Evolutionary conservation across 2,113 vertebrate species (phyloP).

Genomic region (Lampris incognitus): DNA sequence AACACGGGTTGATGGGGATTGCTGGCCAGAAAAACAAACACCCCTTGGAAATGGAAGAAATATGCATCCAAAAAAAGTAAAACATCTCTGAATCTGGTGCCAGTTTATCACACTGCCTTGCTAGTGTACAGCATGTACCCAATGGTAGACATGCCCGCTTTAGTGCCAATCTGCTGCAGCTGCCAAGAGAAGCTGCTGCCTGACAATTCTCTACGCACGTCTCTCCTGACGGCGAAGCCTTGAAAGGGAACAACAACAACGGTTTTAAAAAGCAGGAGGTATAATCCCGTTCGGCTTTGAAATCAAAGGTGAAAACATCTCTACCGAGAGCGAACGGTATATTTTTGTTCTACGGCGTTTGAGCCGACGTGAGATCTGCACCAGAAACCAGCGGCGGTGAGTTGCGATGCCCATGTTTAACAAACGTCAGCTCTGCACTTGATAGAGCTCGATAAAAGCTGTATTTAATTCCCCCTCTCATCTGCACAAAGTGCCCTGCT

Average conservation of each 20-base stretch:
- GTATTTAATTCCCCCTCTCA: background rate
- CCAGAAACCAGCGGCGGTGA: background rate
- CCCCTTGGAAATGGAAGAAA: background rate
- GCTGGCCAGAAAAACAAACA: too few relatives aligned
- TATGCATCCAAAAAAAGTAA: background rate
- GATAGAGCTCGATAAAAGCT: slow-evolving; percentile 1
- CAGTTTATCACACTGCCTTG: background rate
- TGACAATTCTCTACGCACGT: slow-evolving; percentile 22
- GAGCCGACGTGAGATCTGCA: background rate
- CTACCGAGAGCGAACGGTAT: slow-evolving; percentile 9
- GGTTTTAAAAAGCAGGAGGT: slow-evolving; percentile 3
- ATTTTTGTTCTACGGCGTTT: slow-evolving; percentile 11
- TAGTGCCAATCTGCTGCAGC: slow-evolving; percentile 14
- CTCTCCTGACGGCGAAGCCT: slow-evolving; percentile 30
- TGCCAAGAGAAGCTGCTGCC: slow-evolving; percentile 27
- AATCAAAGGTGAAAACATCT: slow-evolving; percentile 6
- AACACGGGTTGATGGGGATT: too few relatives aligned
- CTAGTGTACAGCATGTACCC: slow-evolving; percentile 3
- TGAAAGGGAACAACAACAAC: slow-evolving; percentile 28
- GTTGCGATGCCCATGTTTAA: slow-evolving; percentile 39
- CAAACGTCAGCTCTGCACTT: background rate
- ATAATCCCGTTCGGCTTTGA: background rate
- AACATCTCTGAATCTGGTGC: background rate
- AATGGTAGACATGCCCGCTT: background rate
- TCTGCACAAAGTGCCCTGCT: slow-evolving; percentile 8